Base-by-base conservation (phyloP, 2,113 vertebrate species). In the Casuarius casuarius region DNA sequence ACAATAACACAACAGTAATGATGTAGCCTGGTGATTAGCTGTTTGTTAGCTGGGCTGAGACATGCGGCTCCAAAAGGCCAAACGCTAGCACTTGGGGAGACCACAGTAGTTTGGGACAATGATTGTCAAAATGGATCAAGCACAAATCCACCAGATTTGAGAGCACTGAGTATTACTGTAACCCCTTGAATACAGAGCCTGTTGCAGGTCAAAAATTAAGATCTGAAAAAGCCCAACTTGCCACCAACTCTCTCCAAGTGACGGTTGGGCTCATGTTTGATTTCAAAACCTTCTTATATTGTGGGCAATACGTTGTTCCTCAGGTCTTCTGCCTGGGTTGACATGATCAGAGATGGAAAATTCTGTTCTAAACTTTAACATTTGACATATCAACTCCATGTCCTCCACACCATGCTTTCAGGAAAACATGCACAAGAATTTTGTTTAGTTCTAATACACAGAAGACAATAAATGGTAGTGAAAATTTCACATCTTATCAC, bases 81-180 rank as follows among this genome's bases (percentile, higher is more conserved):
- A 12, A 65, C 72, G 26, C 19, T 33, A 65, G 75, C 33, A 49
- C 88, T 40, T 86, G 22, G 40, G 84, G 59, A 58, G 19, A 73
- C 66, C 58, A 25, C 1, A 2, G 33, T 11, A 86, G 19, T 76
- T 70, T 90, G 75, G 88, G 68, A 76, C 75, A 86, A 31, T 70
- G 90, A 92, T 21, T 96, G 92, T 44, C 90, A 85, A 90, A 80
- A 44, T 44, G 49, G 83, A 95, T 88, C 90, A 83, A 86, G 56
- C 68, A 73, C 59, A 93, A 93, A 90, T 80, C 75, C 76, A 80
- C 33, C 79, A 84, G 72, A 76, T 90, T 48, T 88, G 71, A 93
- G 49, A 23, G 84, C 48, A 40, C 49, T 74, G 2, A 83, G 33
- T 33, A 40, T 84, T 90, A 52, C 54, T 49, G 19, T 62, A n/a